Evolutionary conservation across 2,888 invertebrate species (phyloP), one percentile per base, ranked within the genome.

Genomic region (Aphidoletes aphidimyza): DNA sequence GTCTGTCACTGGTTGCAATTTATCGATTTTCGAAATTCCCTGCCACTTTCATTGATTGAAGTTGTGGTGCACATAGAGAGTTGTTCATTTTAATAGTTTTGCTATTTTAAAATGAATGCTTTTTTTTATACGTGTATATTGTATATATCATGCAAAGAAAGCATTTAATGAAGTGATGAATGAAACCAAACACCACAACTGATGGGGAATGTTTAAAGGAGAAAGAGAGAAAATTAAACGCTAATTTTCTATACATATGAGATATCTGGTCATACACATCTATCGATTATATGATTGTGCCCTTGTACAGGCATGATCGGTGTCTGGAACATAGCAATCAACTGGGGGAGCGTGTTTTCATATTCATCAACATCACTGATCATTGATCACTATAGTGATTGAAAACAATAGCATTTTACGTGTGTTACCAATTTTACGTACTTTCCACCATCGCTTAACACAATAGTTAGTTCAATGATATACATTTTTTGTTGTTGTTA

Each of bases 261-360:
- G 69, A 9, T 30, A 9, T 47, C 11, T 47, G 34, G 11, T 69
- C 69, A 69, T 54, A 22, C 69, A 14, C 17, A n/a, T 69, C 69
- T 69, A 69, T 69, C 17, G 19, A 47, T 17, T 22, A 54, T 69
- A 69, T 30, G 26, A 26, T 3, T 30, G 26, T 30, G 69, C 69
- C 69, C 69, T 69, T 69, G 30, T 69, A 34, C 11, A 26, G 69
- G n/a, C 34, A 69, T 69, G 69, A 69, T 69, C 69, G 69, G 69
- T 69, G 69, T 69, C 69, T 69, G 69, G 69, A 69, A 69, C 69
- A 69, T 69, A 69, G 26, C 69, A 69, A 69, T 69, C 30, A 69
- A 69, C 54, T 69, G 69, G 69, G 26, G 69, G n/a, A n/a, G n/a
- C n/a, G n/a, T n/a, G n/a, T n/a, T n/a, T n/a, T n/a, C n/a, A n/a